A percentile compares a stretch with the other conserved stretches of the same genome.
Conservation (phyloP, 2,888 invertebrate species). For the Erebia aethiops region DNA sequence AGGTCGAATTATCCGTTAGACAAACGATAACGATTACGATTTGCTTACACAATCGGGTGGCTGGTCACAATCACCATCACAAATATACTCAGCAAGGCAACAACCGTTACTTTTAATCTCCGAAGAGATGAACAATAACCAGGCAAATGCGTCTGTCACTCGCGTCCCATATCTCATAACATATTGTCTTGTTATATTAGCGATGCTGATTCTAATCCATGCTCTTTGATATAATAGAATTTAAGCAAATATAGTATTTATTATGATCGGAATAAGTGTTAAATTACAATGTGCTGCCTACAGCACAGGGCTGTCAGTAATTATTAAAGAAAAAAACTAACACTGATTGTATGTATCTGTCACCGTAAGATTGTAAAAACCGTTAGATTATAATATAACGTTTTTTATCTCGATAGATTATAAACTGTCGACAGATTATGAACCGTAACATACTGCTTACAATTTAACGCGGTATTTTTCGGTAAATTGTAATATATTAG, state of each 20-base stretch:
- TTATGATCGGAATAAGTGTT: conserved; percentile 22
- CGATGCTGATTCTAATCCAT: conserved; percentile 36
- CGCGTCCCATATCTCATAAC: conserved; percentile 32
- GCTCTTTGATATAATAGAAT: conserved; percentile 22
- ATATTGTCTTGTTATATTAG: conserved; percentile 43
- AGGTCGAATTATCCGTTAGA: too few relatives aligned
- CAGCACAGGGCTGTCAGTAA: not conserved
- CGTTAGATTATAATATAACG: too few relatives aligned
- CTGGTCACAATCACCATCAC: not conserved
- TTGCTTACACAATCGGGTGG: too few relatives aligned
- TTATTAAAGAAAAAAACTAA: not conserved
- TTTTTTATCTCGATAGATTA: too few relatives aligned
- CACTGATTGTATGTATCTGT: too few relatives aligned
- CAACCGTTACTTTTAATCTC: conserved; percentile 9
- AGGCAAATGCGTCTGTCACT: conserved; percentile 30
- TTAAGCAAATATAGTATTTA: conserved; percentile 30
- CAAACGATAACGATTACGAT: too few relatives aligned
- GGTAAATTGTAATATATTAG: too few relatives aligned
- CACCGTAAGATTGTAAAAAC: too few relatives aligned
- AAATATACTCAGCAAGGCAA: not conserved
- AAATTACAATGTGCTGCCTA: conserved; percentile 42
- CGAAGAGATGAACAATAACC: conserved; percentile 29
- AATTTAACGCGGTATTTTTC: too few relatives aligned
- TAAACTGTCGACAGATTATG: too few relatives aligned
- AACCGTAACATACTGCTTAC: too few relatives aligned